A percentile compares a stretch with the other conserved stretches of the same genome.
phyloP scores from a whole-genome alignment of 1,140 invertebrate species.

The Oscheius sp. region DNA sequence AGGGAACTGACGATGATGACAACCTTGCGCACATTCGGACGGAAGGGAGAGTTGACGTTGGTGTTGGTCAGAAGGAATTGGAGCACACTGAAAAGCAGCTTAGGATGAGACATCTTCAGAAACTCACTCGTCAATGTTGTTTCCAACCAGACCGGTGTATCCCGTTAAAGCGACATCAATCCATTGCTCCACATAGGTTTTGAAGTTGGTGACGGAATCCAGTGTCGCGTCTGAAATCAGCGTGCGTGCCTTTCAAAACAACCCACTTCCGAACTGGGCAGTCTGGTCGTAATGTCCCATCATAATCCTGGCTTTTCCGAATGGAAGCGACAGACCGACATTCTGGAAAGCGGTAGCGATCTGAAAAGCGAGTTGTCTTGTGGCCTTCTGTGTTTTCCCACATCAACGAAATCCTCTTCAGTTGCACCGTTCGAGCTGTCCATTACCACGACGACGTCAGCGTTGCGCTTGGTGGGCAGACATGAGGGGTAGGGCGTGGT shows the following conservation, averaged over 20 bases:
- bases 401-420: not conserved
- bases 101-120: not conserved
- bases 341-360: not conserved
- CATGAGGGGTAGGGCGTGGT: not conserved
- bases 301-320: not conserved
- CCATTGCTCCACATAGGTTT: not conserved
- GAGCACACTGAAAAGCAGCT: constrained; percentile 5
- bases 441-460: constrained; percentile 9
- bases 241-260: not conserved
- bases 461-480: not conserved
- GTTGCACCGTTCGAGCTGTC: constrained; percentile 6
- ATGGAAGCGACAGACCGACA: too few species aligned
- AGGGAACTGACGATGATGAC: constrained; percentile 10
- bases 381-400: not conserved
- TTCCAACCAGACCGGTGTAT: constrained; percentile 24
- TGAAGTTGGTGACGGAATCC: not conserved
- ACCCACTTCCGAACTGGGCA: constrained; percentile 3
- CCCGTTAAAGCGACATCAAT: not conserved
- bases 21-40: not conserved
- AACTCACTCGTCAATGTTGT: constrained; percentile 28
- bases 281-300: constrained; percentile 12
- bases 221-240: not conserved
- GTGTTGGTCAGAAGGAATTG: not conserved
- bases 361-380: not conserved
- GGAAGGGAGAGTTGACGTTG: not conserved